phyloP scores from a whole-genome alignment of 2,888 invertebrate genomes.

The Apamea sordens region DNA sequence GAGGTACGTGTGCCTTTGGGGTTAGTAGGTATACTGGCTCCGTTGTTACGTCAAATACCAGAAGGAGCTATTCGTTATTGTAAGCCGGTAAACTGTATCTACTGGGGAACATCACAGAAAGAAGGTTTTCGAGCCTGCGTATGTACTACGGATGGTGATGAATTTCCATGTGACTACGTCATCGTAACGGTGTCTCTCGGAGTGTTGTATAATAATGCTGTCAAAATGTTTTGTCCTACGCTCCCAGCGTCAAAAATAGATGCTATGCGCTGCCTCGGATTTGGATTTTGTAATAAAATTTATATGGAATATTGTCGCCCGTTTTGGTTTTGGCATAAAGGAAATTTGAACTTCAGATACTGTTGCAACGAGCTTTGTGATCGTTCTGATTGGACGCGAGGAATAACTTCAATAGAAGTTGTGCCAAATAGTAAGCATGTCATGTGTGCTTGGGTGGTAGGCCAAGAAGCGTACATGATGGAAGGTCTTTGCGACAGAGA shows the following conservation, averaged over 20 bases:
- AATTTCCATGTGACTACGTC: slow-evolving; percentile 94
- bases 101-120: slow-evolving; percentile 91
- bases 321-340: slow-evolving; percentile 93
- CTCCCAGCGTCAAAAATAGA: slow-evolving; percentile 93
- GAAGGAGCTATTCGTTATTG: slow-evolving; percentile 91
- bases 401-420: slow-evolving; percentile 92
- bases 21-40: slow-evolving; percentile 91
- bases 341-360: slow-evolving; percentile 92
- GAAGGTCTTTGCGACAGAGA: slow-evolving; percentile 92
- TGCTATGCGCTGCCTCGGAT: slow-evolving; percentile 92
- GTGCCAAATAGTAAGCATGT: slow-evolving; percentile 93
- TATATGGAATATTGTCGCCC: slow-evolving; percentile 94
- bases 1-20: slow-evolving; percentile 92
- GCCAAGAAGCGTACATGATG: slow-evolving; percentile 92
- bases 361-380: slow-evolving; percentile 87
- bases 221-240: slow-evolving; percentile 92
- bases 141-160: slow-evolving; percentile 92
- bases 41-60: slow-evolving; percentile 91
- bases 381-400: slow-evolving; percentile 93
- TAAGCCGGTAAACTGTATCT: slow-evolving; percentile 92
- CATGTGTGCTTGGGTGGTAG: slow-evolving; percentile 93
- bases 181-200: slow-evolving; percentile 95
- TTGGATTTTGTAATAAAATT: slow-evolving; percentile 94
- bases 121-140: slow-evolving; percentile 89
- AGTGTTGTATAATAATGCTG: slow-evolving; percentile 92